phyloP scores from a whole-genome alignment of 2,797 vertebrate species.

The Myotis myotis region DNA sequence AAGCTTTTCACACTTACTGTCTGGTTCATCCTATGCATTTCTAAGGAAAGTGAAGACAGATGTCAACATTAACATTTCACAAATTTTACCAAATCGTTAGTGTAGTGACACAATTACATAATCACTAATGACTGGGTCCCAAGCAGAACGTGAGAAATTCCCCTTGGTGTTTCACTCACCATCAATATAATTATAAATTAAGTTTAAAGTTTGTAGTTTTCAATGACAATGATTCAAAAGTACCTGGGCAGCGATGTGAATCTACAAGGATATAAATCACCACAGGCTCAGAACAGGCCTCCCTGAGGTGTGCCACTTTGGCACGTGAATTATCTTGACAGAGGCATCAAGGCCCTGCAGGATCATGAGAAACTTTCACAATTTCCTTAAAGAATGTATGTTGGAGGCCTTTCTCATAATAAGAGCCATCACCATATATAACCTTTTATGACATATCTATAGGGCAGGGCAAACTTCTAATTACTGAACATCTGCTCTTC shows the following conservation, averaged over 20 bases:
- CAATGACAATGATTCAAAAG: background rate
- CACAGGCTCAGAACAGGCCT: background rate
- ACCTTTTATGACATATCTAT: background rate
- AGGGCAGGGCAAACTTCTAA: background rate
- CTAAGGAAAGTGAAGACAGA: background rate
- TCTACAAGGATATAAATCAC: background rate
- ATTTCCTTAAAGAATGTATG: background rate
- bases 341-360: background rate
- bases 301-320: background rate
- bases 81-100: background rate
- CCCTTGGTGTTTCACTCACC: background rate
- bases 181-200: background rate
- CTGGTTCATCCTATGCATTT: slow-evolving; percentile 13
- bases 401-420: background rate
- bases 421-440: background rate
- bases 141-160: background rate
- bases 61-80: background rate
- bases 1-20: background rate
- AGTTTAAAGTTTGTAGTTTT: background rate
- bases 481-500: background rate
- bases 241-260: background rate
- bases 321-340: background rate
- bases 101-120: background rate
- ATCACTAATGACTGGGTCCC: background rate
- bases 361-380: background rate